Evolutionary conservation across 2,888 invertebrate species (phyloP), one percentile per base, ranked within the genome.

Genomic region (Cyclophora punctaria): DNA sequence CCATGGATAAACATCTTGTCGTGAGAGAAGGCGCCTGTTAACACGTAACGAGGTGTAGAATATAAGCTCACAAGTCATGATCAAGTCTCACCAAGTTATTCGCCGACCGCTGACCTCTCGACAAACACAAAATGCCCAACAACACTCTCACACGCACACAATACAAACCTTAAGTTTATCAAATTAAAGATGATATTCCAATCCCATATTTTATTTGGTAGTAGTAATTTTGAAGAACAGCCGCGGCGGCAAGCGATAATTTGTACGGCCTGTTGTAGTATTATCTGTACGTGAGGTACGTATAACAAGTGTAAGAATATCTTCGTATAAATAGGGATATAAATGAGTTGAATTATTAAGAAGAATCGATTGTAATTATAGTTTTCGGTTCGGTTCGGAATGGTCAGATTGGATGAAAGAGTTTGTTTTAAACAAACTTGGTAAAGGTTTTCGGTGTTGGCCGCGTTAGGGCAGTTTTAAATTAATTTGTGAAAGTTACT

Each of bases 11-110:
- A 81, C 80, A 83, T 82, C 78, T 74, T 71, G 80, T 87, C 88
- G 87, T 88, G 88, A 85, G 85, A 80, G 83, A 85, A 84, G 83
- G 80, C 79, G 85, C 73, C 86, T 85, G 86, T 87, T 88, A 86
- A 85, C 87, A 88, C 84, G 80, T 88, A 88, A 87, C 88, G 78
- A 88, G 86, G 87, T 88, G 87, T 87, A 78, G 86, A 88, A 75
- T 81, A 80, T 83, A 83, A 80, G 79, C 85, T 80, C 82, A 84
- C 83, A 83, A 86, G 87, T 85, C 86, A 86, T 85, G 86, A 86
- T 83, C 85, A 83, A 83, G 87, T 85, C 86, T 88, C 80, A 80
- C 73, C 83, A 67, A 84, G 85, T 84, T 87, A 83, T 87, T 76
- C 83, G 79, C 81, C 85, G 84, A 86, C 80, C 86, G 83, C 82